Evolutionary conservation across 2,888 invertebrate genomes (phyloP).

Genomic region (Tupiocoris notatus): DNA sequence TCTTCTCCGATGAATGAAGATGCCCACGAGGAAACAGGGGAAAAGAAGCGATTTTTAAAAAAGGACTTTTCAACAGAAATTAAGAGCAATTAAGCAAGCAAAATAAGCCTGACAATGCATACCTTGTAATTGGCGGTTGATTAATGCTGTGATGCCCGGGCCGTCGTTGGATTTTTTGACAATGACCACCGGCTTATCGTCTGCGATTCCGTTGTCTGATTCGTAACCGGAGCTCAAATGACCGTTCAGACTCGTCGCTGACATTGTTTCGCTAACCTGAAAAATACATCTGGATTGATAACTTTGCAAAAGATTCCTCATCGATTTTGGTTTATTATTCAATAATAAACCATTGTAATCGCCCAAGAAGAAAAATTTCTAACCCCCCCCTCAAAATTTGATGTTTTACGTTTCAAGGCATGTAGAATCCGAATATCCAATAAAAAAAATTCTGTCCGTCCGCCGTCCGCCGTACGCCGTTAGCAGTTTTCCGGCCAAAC

Average conservation of each 20-base stretch:
- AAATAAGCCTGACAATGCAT: constrained; percentile 4
- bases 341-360: no score
- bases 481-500: no score
- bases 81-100: neutral
- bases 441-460: no score
- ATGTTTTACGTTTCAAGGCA: no score
- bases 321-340: no score
- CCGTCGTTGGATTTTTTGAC: constrained; percentile 73
- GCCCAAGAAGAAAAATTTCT: no score
- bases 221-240: constrained; percentile 66
- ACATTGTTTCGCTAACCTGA: constrained; percentile 81
- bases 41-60: neutral
- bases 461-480: no score
- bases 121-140: constrained; percentile 77
- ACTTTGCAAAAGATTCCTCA: no score
- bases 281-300: neutral
- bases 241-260: constrained; percentile 61
- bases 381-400: no score
- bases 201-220: constrained; percentile 55
- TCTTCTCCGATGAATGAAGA: no score
- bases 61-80: neutral
- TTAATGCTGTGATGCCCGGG: constrained; percentile 73
- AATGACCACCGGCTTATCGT: constrained; percentile 74
- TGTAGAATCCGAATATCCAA: no score
- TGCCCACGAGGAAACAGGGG: neutral